These are phyloP conservation scores for Acipenser oxyrinchus DNA, from an alignment of 2,797 vertebrate genomes.

Conservation along the genomic window DNA sequence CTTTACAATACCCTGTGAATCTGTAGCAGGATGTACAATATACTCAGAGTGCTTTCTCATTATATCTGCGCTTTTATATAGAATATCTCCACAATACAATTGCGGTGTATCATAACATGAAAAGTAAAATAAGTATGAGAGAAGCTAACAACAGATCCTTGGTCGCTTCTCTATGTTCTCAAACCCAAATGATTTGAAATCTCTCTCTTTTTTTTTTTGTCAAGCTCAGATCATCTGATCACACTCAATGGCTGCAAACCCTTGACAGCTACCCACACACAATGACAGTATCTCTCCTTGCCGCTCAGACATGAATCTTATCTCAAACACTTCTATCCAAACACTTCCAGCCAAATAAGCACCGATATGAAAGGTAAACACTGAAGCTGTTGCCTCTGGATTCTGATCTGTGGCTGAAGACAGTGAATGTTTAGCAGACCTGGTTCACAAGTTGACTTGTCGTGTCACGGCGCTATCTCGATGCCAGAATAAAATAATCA, in stretches of 20 bases:
- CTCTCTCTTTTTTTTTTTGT: background rate
- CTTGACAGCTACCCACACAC: background rate
- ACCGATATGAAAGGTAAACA: background rate
- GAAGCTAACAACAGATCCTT: too few relatives aligned
- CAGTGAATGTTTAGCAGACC: background rate
- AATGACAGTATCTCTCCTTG: background rate
- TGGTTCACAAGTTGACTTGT: too few relatives aligned
- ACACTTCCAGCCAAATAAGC: background rate
- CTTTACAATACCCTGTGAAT: too few relatives aligned
- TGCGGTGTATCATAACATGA: too few relatives aligned
- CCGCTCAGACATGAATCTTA: background rate
- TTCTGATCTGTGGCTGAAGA: slow-evolving; percentile 9
- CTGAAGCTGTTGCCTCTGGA: background rate
- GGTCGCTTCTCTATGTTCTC: too few relatives aligned
- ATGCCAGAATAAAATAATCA: too few relatives aligned
- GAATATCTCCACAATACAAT: too few relatives aligned
- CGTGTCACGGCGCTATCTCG: too few relatives aligned
- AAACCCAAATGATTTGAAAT: background rate
- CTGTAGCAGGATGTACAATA: too few relatives aligned
- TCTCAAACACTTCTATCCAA: background rate
- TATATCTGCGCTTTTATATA: too few relatives aligned
- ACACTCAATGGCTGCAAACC: background rate
- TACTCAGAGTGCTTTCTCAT: too few relatives aligned
- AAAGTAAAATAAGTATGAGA: too few relatives aligned
- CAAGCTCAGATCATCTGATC: background rate